Evolutionary conservation across 2,113 vertebrate species (phyloP).

Genomic region (Limnothrissa miodon): DNA sequence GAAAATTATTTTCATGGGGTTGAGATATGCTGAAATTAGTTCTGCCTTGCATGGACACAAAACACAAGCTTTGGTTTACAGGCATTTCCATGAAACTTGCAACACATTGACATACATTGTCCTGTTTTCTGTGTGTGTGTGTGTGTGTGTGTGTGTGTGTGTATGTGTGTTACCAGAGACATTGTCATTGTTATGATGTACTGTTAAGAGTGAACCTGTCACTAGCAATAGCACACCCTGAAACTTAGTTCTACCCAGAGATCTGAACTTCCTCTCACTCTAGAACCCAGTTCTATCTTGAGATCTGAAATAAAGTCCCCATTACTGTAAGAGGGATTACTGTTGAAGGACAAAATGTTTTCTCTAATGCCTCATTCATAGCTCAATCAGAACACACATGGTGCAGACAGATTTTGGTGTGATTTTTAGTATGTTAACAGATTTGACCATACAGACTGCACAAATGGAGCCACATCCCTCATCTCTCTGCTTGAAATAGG

Average conservation of each 20-base stretch:
- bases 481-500: too few relatives aligned
- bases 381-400: too few relatives aligned
- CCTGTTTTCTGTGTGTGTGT: neutral
- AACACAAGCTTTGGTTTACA: neutral
- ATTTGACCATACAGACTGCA: too few relatives aligned
- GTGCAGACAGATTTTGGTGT: too few relatives aligned
- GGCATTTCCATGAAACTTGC: neutral
- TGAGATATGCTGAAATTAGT: neutral
- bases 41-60: neutral
- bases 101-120: neutral
- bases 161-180: neutral
- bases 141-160: neutral
- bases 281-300: too few relatives aligned
- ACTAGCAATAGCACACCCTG: neutral
- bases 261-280: too few relatives aligned
- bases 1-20: neutral
- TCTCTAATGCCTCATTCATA: too few relatives aligned
- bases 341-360: too few relatives aligned
- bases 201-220: neutral
- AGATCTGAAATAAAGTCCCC: too few relatives aligned
- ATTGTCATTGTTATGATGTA: neutral
- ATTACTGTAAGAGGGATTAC: too few relatives aligned
- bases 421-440: too few relatives aligned
- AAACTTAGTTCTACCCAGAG: neutral
- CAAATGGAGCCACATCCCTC: too few relatives aligned